A percentile compares a stretch with the other conserved stretches of the same genome.
These are phyloP conservation scores for Haemorhous mexicanus DNA, from an alignment of 2,113 vertebrate genomes.

Conservation along the genomic window DNA sequence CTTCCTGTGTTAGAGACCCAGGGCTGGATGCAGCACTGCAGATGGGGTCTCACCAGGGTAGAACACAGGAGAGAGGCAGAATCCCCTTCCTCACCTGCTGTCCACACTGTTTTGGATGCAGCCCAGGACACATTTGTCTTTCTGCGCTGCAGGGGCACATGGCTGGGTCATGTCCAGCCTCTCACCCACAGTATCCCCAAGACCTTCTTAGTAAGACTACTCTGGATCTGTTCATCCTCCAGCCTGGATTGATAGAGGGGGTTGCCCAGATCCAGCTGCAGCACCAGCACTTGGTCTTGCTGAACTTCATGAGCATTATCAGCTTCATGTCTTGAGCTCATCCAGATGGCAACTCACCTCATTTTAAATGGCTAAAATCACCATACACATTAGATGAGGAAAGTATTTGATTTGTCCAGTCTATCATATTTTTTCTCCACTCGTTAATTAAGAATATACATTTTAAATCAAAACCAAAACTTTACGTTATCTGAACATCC, in stretches of 20 bases:
- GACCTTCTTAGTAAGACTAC: accelerated
- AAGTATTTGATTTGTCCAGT: neutral
- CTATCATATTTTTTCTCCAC: neutral
- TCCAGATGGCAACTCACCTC: neutral
- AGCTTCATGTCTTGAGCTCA: neutral
- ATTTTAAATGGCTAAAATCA: neutral
- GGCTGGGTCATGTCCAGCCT: neutral
- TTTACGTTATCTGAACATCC: neutral
- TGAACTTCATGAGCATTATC: neutral
- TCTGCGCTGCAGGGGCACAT: neutral
- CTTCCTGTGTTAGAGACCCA: neutral
- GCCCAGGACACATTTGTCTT: accelerated
- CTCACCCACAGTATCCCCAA: neutral
- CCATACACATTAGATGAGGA: neutral
- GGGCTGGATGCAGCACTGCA: neutral
- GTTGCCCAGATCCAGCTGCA: neutral
- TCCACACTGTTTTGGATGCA: accelerated
- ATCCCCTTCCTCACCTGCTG: neutral
- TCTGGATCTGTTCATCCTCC: neutral
- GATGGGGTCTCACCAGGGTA: neutral
- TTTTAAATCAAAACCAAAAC: neutral
- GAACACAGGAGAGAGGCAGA: neutral
- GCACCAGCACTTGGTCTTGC: neutral
- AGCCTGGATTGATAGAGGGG: accelerated
- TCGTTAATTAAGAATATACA: neutral